Evolutionary conservation across 2,888 invertebrate genomes (phyloP).

Genomic region (Chloroclysta siterata): DNA sequence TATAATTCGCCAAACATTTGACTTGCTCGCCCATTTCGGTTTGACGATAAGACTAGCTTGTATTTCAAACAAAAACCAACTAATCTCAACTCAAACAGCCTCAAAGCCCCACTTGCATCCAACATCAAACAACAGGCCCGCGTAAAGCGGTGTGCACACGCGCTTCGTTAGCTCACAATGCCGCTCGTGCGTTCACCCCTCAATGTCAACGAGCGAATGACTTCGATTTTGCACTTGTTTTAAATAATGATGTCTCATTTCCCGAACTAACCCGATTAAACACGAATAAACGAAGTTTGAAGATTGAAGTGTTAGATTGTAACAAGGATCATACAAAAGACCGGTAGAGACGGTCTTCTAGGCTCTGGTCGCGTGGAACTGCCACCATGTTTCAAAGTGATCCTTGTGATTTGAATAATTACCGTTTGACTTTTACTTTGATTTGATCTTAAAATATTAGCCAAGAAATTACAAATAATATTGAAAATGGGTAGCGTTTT

Average conservation of each 20-base stretch:
- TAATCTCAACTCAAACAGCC: slow-evolving; percentile 16
- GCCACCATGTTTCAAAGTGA: too few relatives aligned
- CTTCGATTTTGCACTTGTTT: slow-evolving; percentile 19
- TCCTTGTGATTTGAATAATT: too few relatives aligned
- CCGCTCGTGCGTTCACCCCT: slow-evolving; percentile 35
- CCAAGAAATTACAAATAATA: too few relatives aligned
- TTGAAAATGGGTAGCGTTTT: too few relatives aligned
- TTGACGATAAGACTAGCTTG: not conserved
- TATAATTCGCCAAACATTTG: too few relatives aligned
- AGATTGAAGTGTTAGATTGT: not conserved
- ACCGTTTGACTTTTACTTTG: too few relatives aligned
- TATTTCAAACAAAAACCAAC: slow-evolving; percentile 5
- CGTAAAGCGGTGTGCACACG: slow-evolving; percentile 28
- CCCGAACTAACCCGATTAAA: not conserved
- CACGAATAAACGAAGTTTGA: not conserved
- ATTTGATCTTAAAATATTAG: too few relatives aligned
- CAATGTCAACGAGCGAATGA: slow-evolving; percentile 28
- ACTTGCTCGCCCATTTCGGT: too few relatives aligned
- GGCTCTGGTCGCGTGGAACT: too few relatives aligned
- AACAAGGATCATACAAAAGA: not conserved
- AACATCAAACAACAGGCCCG: slow-evolving; percentile 23
- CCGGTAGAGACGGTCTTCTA: too few relatives aligned
- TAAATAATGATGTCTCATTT: slow-evolving; percentile 2
- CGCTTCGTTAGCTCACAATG: slow-evolving; percentile 39
- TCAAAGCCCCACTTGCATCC: slow-evolving; percentile 12